phyloP scores from a whole-genome alignment of 2,113 vertebrate species.

The Trachemys scripta region DNA sequence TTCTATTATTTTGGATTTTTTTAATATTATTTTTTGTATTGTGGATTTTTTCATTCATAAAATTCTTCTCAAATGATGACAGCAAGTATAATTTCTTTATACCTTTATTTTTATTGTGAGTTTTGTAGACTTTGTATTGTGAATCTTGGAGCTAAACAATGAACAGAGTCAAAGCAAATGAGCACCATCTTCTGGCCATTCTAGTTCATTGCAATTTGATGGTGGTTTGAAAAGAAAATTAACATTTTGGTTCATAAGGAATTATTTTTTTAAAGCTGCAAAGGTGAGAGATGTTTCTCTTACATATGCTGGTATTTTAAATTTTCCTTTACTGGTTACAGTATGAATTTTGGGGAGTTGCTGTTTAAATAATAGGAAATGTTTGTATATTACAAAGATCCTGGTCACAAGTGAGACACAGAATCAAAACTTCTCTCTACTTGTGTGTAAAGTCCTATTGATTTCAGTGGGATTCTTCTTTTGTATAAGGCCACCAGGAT shows the following conservation, averaged over 20 bases:
- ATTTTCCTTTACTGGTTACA: neutral
- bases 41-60: neutral
- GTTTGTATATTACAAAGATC: rapidly evolving
- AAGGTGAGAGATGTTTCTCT: neutral
- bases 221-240: neutral
- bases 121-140: neutral
- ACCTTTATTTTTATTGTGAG: neutral
- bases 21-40: neutral
- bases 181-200: constrained; percentile 58
- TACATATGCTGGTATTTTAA: neutral
- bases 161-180: neutral
- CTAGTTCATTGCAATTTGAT: constrained; percentile 2
- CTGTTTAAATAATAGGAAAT: neutral
- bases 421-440: neutral
- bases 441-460: rapidly evolving
- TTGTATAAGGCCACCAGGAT: neutral
- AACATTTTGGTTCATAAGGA: neutral
- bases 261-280: neutral
- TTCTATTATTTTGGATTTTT: too few relatives aligned
- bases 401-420: neutral
- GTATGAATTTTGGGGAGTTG: neutral
- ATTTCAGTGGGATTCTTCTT: neutral
- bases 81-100: neutral
- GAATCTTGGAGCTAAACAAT: neutral
- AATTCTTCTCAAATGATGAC: rapidly evolving